Conservation (phyloP, 2,797 vertebrate genomes). For the Carapus acus region DNA sequence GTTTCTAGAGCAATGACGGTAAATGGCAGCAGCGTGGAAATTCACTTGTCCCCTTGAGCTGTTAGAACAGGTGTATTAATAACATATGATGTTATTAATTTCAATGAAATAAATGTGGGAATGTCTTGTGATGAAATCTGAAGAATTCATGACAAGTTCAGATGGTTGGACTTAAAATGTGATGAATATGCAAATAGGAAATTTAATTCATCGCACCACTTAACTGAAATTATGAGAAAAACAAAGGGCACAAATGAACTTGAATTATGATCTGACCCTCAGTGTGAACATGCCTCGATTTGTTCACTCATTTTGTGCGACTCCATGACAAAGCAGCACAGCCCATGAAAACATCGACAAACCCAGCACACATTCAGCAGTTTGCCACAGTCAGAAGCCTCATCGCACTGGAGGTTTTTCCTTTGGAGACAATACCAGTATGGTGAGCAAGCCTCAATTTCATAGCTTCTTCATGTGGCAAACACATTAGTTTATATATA, state of each 20-base stretch:
- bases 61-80: no score
- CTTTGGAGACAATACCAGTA: no score
- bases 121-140: no score
- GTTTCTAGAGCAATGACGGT: conserved; percentile 4
- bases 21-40: conserved; percentile 17
- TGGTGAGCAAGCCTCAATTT: neutral
- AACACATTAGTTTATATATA: conserved; percentile 3
- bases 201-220: conserved; percentile 4
- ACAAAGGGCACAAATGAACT: conserved; percentile 41
- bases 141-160: no score
- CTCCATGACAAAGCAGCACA: neutral
- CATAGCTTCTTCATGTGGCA: conserved; percentile 8
- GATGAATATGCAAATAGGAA: neutral
- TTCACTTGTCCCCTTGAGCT: conserved; percentile 43
- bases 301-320: conserved; percentile 2
- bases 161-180: no score
- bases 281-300: conserved; percentile 19
- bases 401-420: no score
- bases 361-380: conserved; percentile 1
- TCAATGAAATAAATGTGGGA: no score
- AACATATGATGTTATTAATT: no score
- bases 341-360: conserved; percentile 11
- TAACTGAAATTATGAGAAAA: neutral
- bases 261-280: conserved; percentile 11
- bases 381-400: conserved; percentile 11